Base-by-base conservation (phyloP, 2,797 vertebrate species). In the Corythornis leucogaster region DNA sequence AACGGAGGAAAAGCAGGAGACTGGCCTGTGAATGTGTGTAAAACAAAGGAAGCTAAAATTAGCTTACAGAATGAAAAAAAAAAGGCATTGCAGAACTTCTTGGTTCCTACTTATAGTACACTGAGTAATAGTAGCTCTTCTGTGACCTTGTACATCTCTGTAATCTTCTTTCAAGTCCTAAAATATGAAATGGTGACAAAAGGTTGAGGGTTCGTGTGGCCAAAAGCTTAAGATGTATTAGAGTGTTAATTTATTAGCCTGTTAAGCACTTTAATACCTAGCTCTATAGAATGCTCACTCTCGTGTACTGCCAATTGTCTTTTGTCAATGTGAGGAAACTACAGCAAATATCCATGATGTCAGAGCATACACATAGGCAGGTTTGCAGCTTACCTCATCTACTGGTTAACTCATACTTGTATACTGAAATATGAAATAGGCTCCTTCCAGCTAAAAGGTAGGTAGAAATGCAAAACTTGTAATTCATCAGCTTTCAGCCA, bases 401-500 rank as follows among this genome's bases (percentile, higher is more conserved):
- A 17, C 14, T 31, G 43, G 5, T 61, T 61, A 82, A 21, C 28
- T 77, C 22, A 2, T 8, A 22, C 17, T 82, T 80, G 30, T 62
- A 40, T 73, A 61, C 28, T 25, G 26, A 93, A 89, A 67, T 70
- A 26, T 30, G 4, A 42, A 85, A 43, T 45, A 30, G 35, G 33
- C 79, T 91, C 25, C 17, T 73, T 67, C 33, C 8, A 89, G 74
- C 82, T n/a, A 46, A 93, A 94, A 94, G 66, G 75, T 82, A 85
- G 87, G 90, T 88, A 84, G 87, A 96, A 91, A 94, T 31, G 26
- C 88, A 96, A 95, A 75, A 40, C 73, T 80, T 88, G 42, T 66
- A 46, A 48, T 90, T 94, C 84, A 82, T 91, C 84, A 92, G 63
- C 93, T 95, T 96, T 87, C 87, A 89, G 93, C 42, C 33, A 83